Conservation (phyloP, 2,888 invertebrate species). For the Lasioglossum calceatum region DNA sequence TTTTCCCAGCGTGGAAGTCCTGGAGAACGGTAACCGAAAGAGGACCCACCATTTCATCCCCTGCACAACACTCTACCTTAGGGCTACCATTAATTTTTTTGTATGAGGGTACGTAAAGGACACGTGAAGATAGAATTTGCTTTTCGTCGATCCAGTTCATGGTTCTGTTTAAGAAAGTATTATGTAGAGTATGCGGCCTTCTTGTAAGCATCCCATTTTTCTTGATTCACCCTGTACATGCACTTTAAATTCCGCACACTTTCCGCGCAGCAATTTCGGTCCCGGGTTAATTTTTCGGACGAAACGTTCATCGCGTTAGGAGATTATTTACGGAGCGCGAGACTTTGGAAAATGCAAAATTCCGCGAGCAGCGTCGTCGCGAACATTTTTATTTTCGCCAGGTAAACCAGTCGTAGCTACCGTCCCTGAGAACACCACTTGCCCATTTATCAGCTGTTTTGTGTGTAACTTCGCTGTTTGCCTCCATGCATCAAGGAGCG, state of each 20-base stretch:
- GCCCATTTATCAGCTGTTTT: slow-evolving; percentile 53
- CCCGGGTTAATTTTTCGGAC: neutral
- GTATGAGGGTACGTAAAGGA: neutral
- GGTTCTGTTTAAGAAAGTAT: neutral
- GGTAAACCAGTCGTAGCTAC: slow-evolving; percentile 38
- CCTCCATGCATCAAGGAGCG: slow-evolving; percentile 41
- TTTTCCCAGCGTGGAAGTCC: slow-evolving; percentile 33
- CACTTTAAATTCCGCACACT: neutral
- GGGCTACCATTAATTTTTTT: neutral
- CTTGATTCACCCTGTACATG: neutral
- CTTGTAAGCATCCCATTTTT: neutral
- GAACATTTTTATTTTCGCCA: slow-evolving; percentile 38
- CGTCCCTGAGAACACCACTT: neutral
- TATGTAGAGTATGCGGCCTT: neutral
- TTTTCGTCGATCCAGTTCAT: neutral
- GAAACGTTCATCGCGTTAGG: neutral
- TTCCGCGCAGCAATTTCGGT: neutral
- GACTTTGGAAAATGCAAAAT: neutral
- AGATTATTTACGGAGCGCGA: neutral
- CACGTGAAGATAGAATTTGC: too few species aligned
- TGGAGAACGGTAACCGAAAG: neutral
- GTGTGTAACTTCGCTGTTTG: slow-evolving; percentile 46
- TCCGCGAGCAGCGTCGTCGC: neutral
- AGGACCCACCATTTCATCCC: neutral
- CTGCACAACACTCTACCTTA: neutral